Evolutionary conservation across 2,797 vertebrate species (phyloP), one percentile per base, ranked within the genome.

Genomic region (Fistularia tabacaria): DNA sequence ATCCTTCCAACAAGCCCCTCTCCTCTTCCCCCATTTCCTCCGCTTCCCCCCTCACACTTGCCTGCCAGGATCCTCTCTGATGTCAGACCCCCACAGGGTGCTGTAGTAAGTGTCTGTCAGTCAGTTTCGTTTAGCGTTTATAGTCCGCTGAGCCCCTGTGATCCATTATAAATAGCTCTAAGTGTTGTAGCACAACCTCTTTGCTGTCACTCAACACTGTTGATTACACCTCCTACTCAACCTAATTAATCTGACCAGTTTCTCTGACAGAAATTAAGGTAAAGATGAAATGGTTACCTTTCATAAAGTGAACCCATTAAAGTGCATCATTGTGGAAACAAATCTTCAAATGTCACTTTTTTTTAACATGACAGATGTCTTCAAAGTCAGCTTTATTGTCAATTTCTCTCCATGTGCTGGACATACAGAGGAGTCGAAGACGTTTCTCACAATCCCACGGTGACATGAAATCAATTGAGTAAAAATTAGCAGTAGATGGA

Each of bases 101-200:
- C 64, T 68, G 69, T 66, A 65, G 66, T 81, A 64, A 66, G 66
- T 71, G 71, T 60, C 78, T 72, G 73, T 80, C 85, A 85, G 77
- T 86, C 83, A 69, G 49, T 76, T 79, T 79, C 3, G 3, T 79
- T 88, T 74, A 78, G 76, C 65, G 79, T 83, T 77, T 71, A 59
- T 68, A 56, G 79, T 71, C 59, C 46, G 46, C 62, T 59, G 71
- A 62, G 57, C 49, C 64, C 45, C 73, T 78, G 74, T 82, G 78
- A 80, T 85, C 77, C 74, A 80, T 85, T 80, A 72, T 55, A 80
- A 84, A 87, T 70, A 74, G 64, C 70, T 65, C 9, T 66, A 67
- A 83, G 75, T 75, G 64, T 67, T 72, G 46, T 71, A 63, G 69
- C 55, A 9, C 54, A 73, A 62, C 63, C 71, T 65, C 52, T 12